Evolutionary conservation across 1,140 invertebrate genomes (phyloP).

Genomic region (Copidosoma floridanum): DNA sequence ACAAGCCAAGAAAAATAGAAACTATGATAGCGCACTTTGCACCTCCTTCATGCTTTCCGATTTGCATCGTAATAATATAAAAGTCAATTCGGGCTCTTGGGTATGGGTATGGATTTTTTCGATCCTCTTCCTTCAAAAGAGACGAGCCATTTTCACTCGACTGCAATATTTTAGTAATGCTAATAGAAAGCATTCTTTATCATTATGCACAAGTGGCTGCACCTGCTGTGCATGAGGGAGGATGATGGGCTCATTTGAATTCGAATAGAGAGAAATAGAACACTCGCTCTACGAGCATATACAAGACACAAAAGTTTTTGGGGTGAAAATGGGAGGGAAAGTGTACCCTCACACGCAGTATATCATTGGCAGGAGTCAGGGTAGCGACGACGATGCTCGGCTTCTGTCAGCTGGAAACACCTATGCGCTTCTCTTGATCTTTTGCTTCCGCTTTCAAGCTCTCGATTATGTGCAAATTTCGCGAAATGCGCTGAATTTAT

Average conservation of each 20-base stretch:
- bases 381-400: slow-evolving; percentile 22
- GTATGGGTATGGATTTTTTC: slow-evolving; percentile 31
- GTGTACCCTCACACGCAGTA: slow-evolving; percentile 45
- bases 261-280: slow-evolving; percentile 47
- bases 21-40: too few species aligned
- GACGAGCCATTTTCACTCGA: too few species aligned
- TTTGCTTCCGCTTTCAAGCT: slow-evolving; percentile 1
- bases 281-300: background rate
- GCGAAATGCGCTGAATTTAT: too few species aligned
- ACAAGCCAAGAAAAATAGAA: too few species aligned
- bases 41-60: too few species aligned
- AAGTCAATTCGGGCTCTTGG: slow-evolving; percentile 14
- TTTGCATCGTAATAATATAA: too few species aligned
- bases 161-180: too few species aligned
- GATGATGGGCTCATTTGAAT: slow-evolving; percentile 55
- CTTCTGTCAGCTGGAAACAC: slow-evolving; percentile 40
- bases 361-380: slow-evolving; percentile 47
- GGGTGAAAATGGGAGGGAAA: background rate
- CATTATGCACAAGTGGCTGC: too few species aligned
- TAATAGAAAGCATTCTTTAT: too few species aligned
- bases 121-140: too few species aligned
- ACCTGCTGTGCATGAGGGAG: slow-evolving; percentile 48
- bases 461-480: slow-evolving; percentile 31
- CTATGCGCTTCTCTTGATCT: slow-evolving; percentile 10
- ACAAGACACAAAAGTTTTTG: background rate